A percentile compares a stretch with the other conserved stretches of the same genome.
Evolutionary conservation across 2,797 vertebrate genomes (phyloP).

Genomic region (Mallotus villosus): DNA sequence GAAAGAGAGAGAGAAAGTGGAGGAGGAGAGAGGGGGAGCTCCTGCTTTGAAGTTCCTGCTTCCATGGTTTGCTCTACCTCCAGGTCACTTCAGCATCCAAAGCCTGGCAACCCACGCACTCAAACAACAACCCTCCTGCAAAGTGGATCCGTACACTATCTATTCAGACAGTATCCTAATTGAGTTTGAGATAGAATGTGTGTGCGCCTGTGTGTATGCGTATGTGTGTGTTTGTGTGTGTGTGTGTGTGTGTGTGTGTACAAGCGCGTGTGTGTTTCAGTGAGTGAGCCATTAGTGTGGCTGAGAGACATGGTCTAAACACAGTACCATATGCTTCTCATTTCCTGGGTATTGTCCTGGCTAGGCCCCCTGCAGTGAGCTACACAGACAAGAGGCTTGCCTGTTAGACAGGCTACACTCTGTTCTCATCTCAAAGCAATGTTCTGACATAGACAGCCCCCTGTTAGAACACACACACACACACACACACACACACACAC

Average conservation of each 20-base stretch:
- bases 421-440: constrained; percentile 1
- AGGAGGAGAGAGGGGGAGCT: constrained; percentile 1
- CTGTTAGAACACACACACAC: not conserved
- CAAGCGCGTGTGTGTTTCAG: not conserved
- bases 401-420: constrained; percentile 4
- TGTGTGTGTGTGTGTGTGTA: not conserved
- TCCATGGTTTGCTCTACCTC: constrained; percentile 43
- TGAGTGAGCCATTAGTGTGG: not conserved
- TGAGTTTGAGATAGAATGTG: not conserved
- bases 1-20: not conserved
- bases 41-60: constrained; percentile 46
- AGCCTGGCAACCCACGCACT: constrained; percentile 20
- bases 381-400: not conserved
- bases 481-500: not conserved
- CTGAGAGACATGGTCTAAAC: not conserved
- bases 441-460: not conserved
- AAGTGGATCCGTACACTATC: not conserved
- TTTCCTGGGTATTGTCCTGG: not conserved
- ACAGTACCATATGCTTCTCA: not conserved
- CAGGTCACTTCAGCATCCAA: constrained; percentile 38
- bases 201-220: not conserved
- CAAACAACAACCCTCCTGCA: not conserved
- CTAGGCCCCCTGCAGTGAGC: not conserved
- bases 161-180: too few species aligned
- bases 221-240: not conserved